Conservation (phyloP, 2,797 vertebrate genomes). For the Schizopygopsis malacanthus region DNA sequence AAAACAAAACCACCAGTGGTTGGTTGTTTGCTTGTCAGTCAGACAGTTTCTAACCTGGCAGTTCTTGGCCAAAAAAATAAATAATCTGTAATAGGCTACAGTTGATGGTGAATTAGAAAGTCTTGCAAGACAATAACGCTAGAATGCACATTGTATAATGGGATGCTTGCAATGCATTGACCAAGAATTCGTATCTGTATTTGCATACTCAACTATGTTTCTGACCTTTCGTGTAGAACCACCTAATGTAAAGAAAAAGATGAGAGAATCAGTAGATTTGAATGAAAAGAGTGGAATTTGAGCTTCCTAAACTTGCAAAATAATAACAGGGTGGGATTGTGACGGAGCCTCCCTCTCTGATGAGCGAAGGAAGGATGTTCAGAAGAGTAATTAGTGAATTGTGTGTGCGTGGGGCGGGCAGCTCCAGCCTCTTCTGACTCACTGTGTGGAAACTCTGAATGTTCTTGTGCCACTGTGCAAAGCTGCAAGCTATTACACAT, state of each 20-base stretch:
- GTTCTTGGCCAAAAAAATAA: background rate
- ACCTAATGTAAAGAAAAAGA: background rate
- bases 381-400: slow-evolving; percentile 44
- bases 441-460: slow-evolving; percentile 84
- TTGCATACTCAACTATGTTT: background rate
- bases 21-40: background rate
- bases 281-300: slow-evolving; percentile 1
- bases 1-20: background rate
- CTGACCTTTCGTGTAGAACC: background rate
- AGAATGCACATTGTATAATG: background rate
- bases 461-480: slow-evolving; percentile 76
- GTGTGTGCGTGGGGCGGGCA: slow-evolving; percentile 12
- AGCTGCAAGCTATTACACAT: slow-evolving; percentile 79
- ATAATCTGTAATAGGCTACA: background rate
- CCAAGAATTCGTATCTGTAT: background rate
- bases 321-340: slow-evolving; percentile 25
- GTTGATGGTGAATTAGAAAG: background rate
- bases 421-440: slow-evolving; percentile 71
- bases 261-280: background rate
- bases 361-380: slow-evolving; percentile 42
- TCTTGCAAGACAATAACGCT: background rate
- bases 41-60: background rate
- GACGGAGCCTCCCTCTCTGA: slow-evolving; percentile 63
- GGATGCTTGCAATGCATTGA: background rate
- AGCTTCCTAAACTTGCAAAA: slow-evolving; percentile 7